A percentile compares a stretch with the other conserved stretches of the same genome.
These are phyloP conservation scores for Dicyrtoma fusca DNA, from an alignment of 2,888 invertebrate species.

Conservation along the genomic window DNA sequence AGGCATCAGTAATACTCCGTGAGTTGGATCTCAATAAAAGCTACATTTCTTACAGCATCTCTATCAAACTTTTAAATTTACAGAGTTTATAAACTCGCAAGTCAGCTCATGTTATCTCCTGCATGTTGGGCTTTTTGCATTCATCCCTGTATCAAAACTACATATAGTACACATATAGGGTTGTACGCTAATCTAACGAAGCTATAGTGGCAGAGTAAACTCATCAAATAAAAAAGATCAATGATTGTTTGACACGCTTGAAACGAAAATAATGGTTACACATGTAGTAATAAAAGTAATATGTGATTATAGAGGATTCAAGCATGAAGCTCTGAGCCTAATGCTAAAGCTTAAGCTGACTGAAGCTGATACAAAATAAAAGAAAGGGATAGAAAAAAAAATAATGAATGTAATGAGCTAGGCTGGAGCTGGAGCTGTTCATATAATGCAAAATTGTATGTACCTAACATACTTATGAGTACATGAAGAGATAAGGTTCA, in stretches of 20 bases:
- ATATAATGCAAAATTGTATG: not conserved
- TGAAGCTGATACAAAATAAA: not conserved
- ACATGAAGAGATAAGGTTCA: constrained; percentile 15
- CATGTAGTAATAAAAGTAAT: constrained; percentile 4
- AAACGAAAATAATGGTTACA: constrained; percentile 15
- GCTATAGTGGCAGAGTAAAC: too few species aligned
- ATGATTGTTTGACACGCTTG: constrained; percentile 12
- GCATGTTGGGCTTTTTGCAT: too few species aligned
- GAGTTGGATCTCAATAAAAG: too few species aligned
- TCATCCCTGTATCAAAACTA: too few species aligned
- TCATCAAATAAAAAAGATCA: not conserved
- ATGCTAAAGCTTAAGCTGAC: not conserved
- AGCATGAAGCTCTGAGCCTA: not conserved
- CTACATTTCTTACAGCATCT: too few species aligned
- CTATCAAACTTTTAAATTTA: too few species aligned
- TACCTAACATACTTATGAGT: not conserved
- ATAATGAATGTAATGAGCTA: not conserved
- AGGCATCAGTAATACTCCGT: too few species aligned
- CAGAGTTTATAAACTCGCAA: too few species aligned
- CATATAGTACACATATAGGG: too few species aligned
- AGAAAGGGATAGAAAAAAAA: not conserved
- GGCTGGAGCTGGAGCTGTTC: not conserved
- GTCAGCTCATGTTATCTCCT: too few species aligned
- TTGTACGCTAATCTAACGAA: too few species aligned
- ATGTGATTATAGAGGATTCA: too few species aligned